Evolutionary conservation across 2,113 vertebrate genomes (phyloP), one percentile per base, ranked within the genome.

Genomic region (Todiramphus saurophagus): DNA sequence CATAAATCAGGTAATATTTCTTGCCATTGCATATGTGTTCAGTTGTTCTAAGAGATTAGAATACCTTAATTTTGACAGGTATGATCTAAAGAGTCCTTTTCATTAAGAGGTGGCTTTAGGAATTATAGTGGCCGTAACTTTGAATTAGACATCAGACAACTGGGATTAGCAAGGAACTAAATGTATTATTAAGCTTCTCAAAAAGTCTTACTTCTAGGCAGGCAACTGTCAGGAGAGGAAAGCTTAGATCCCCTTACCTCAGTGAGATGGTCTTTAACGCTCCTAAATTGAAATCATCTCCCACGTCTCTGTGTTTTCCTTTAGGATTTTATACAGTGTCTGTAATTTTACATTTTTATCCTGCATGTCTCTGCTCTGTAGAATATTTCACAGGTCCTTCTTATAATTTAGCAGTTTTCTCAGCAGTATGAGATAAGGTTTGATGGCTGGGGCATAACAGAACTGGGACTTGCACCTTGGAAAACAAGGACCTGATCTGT

Each of bases 371-470:
- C 33, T 70, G 17, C 27, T 78, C 44, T 62, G 27, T 15, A 72
- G 19, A 16, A 8, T 48, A 19, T 53, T 70, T 74, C 41, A 68
- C 7, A 76, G 17, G 5, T 46, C 17, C n/a, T 85, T 68, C 8
- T 83, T 25, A 58, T 41, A 1, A 30, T 55, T 78, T 46, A 73
- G 7, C 8, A 18, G 2, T 48, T 92, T 83, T 9, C 11, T 68
- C 31, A 68, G 21, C 28, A 48, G 7, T 25, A 50, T 28, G 19
- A 86, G 2, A 5, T 31, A 60, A 64, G 8, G 4, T 46, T 76
- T 28, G 31, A 30, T n/a, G 15, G 8, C 25, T 69, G 13, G 2
- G 18, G 5, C 2, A 10, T 59, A 41, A 20, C 0, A 0, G 39
- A 77, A 4, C 16, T 60, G 69, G 12, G 16, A 56, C 11, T 78